Percentiles rank a stretch among this genome's conserved stretches.
Conservation (phyloP, 2,888 invertebrate species). For the Drosophila acutilabella region DNA sequence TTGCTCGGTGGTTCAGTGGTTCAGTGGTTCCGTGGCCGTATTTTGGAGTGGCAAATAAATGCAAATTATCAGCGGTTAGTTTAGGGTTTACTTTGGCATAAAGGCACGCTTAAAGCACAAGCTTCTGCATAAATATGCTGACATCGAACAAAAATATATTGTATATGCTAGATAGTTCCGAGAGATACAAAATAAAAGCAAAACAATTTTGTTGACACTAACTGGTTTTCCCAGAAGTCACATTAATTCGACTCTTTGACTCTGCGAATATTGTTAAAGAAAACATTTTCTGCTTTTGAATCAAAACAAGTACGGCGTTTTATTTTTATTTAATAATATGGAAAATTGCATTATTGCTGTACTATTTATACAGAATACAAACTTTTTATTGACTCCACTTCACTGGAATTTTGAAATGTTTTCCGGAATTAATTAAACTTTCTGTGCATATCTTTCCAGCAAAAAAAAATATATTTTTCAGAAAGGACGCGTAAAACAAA, state of each 20-base stretch:
- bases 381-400: too few relatives aligned
- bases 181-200: neutral
- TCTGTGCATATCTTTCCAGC: too few relatives aligned
- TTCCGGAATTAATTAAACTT: too few relatives aligned
- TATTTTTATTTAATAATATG: too few relatives aligned
- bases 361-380: too few relatives aligned
- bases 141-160: neutral
- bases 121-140: constrained; percentile 18
- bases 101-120: constrained; percentile 7
- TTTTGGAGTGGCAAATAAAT: constrained; percentile 22
- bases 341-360: too few relatives aligned
- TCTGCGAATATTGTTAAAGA: neutral
- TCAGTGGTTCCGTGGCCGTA: neutral
- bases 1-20: neutral
- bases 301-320: too few relatives aligned
- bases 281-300: too few relatives aligned
- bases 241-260: neutral
- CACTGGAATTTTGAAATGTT: too few relatives aligned
- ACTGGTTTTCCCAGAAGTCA: neutral
- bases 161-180: too few relatives aligned
- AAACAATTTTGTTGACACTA: neutral
- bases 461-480: too few relatives aligned
- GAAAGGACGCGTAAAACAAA: too few relatives aligned
- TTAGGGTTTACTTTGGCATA: constrained; percentile 10
- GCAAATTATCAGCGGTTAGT: constrained; percentile 29